These are phyloP conservation scores for Oreotrochilus melanogaster DNA, from an alignment of 2,113 vertebrate genomes.

Conservation along the genomic window DNA sequence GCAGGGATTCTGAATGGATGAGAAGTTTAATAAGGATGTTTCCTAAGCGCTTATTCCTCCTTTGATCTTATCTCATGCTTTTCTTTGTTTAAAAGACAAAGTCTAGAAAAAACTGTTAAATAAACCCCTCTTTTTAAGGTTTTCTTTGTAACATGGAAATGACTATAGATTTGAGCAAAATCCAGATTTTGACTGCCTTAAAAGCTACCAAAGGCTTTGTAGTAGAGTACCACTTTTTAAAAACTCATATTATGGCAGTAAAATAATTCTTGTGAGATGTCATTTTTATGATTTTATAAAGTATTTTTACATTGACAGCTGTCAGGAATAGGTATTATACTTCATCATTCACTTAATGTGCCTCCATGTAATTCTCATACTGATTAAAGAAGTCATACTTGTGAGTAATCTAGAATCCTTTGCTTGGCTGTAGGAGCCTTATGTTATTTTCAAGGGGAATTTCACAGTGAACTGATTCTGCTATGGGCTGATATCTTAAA, in stretches of 20 bases:
- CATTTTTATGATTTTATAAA: neutral
- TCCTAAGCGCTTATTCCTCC: neutral
- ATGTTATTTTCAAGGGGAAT: neutral
- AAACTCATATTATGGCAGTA: neutral
- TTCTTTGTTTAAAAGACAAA: neutral
- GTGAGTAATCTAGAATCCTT: neutral
- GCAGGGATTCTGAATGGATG: neutral
- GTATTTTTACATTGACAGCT: neutral
- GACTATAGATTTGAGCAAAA: neutral
- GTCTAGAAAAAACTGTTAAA: neutral
- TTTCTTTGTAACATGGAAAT: neutral
- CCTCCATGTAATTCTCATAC: neutral
- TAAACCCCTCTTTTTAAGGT: neutral
- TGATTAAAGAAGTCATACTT: neutral
- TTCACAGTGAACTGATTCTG: neutral
- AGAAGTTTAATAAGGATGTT: neutral
- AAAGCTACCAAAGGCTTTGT: neutral
- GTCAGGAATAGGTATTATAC: neutral
- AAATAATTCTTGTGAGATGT: neutral
- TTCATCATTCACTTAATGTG: rapidly evolving
- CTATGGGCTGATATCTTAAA: neutral
- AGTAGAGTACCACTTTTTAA: neutral
- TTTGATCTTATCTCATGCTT: neutral
- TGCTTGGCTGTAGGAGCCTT: neutral
- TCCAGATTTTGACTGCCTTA: neutral